phyloP scores from a whole-genome alignment of 2,113 vertebrate genomes.

The Tapirus terrestris region DNA sequence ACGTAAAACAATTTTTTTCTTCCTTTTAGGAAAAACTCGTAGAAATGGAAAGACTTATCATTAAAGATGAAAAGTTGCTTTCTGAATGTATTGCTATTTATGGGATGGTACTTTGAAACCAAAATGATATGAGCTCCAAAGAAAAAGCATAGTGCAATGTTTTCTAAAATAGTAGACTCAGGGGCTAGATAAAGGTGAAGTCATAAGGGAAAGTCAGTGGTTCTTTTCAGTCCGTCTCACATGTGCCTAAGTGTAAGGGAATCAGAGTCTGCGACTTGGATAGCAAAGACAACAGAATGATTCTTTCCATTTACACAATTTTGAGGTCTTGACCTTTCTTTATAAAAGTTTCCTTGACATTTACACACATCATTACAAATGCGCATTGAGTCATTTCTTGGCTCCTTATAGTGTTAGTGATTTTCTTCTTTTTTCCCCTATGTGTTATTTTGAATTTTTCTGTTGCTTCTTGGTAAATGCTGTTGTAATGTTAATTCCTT shows the following conservation, averaged over 20 bases:
- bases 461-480: not conserved
- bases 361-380: not conserved
- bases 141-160: not conserved
- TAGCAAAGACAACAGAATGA: not conserved
- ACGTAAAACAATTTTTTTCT: not conserved
- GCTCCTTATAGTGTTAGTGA: not conserved
- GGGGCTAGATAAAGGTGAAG: not conserved
- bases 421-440: not conserved
- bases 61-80: not conserved
- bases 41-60: not conserved
- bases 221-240: not conserved
- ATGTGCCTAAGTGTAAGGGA: not conserved
- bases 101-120: not conserved
- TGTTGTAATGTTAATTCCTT: not conserved
- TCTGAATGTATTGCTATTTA: not conserved
- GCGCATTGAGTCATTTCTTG: not conserved
- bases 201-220: not conserved
- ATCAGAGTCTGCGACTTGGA: not conserved
- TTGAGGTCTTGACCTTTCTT: not conserved
- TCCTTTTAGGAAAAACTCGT: not conserved
- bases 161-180: not conserved
- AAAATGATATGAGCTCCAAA: not conserved
- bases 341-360: not conserved
- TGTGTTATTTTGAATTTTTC: not conserved
- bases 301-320: not conserved